phyloP scores from a whole-genome alignment of 1,140 invertebrate genomes.

The Bombus consobrinus region DNA sequence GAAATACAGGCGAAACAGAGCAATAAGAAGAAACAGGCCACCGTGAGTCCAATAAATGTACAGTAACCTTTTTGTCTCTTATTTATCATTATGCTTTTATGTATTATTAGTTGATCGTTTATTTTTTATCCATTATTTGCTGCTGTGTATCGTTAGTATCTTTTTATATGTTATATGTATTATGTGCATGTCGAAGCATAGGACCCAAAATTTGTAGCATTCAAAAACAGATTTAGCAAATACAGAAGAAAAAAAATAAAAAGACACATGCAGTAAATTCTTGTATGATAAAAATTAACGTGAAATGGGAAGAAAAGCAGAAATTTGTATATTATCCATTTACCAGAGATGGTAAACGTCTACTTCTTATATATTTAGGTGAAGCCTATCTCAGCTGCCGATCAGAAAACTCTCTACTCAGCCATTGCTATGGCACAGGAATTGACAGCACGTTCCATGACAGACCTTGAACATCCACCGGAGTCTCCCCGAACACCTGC shows the following conservation, averaged over 20 bases:
- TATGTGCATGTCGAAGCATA: constrained; percentile 30
- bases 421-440: constrained; percentile 97
- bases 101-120: constrained; percentile 36
- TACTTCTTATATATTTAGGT: constrained; percentile 83
- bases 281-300: constrained; percentile 4
- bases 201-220: constrained; percentile 16
- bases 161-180: constrained; percentile 47
- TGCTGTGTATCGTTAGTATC: constrained; percentile 45
- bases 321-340: constrained; percentile 22
- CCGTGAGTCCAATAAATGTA: constrained; percentile 85
- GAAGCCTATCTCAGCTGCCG: constrained; percentile 96
- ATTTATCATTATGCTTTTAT: constrained; percentile 60
- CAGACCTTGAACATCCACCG: constrained; percentile 87
- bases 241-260: not conserved
- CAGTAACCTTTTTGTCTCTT: constrained; percentile 74
- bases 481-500: constrained; percentile 88
- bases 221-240: not conserved
- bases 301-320: constrained; percentile 8
- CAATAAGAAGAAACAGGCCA: constrained; percentile 89
- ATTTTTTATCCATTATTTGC: constrained; percentile 57
- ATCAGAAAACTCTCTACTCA: constrained; percentile 95
- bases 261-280: not conserved
- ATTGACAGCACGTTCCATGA: constrained; percentile 94
- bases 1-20: constrained; percentile 86
- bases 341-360: constrained; percentile 54